Evolutionary conservation across 2,113 vertebrate species (phyloP).

Genomic region (Daphoenositta chrysoptera): DNA sequence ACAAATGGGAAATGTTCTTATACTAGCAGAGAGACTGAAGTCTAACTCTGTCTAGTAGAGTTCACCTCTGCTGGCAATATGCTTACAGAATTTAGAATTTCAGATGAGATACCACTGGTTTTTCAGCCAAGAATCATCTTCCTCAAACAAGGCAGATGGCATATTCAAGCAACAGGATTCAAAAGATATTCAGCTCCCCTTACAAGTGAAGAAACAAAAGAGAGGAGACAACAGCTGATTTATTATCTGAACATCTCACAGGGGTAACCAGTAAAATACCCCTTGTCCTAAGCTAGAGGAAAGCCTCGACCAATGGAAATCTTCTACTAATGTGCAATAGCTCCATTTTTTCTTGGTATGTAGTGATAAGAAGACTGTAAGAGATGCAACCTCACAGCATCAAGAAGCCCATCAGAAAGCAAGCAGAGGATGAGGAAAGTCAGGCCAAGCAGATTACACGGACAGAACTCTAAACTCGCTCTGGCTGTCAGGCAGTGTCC

Average conservation of each 20-base stretch:
- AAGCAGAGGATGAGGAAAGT: neutral
- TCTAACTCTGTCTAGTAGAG: slow-evolving; percentile 22
- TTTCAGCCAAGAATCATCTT: slow-evolving; percentile 20
- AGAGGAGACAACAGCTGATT: neutral
- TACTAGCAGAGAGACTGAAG: slow-evolving; percentile 3
- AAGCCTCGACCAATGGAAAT: neutral
- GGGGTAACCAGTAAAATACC: neutral
- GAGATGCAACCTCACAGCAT: neutral
- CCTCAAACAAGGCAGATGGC: slow-evolving; percentile 17
- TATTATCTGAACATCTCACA: neutral
- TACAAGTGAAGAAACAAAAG: neutral
- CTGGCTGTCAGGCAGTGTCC: neutral
- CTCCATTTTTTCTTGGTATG: neutral
- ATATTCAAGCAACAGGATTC: neutral
- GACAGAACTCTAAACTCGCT: neutral
- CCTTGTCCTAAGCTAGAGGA: neutral
- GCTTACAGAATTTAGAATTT: slow-evolving; percentile 27
- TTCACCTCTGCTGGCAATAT: slow-evolving; percentile 28
- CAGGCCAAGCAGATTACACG: neutral
- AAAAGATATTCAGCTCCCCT: neutral
- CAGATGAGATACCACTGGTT: slow-evolving; percentile 12
- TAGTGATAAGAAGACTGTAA: neutral
- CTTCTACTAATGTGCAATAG: neutral
- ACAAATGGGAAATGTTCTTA: slow-evolving; percentile 6
- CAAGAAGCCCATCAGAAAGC: neutral